Percentiles rank a stretch among this genome's conserved stretches.
Evolutionary conservation across 2,113 vertebrate genomes (phyloP).

Genomic region (Hypanus sabinus): DNA sequence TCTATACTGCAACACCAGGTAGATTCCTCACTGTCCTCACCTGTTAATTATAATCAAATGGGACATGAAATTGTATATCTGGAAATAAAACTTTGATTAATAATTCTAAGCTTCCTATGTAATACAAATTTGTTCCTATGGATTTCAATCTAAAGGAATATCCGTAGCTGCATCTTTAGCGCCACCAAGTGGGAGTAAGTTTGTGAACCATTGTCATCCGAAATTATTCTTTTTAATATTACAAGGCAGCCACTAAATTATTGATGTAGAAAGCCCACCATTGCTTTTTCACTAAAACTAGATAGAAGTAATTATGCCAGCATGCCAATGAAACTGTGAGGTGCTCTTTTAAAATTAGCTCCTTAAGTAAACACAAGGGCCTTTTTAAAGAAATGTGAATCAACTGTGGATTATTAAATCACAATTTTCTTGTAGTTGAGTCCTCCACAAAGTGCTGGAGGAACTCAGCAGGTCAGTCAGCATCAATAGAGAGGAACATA

Average conservation of each 20-base stretch:
- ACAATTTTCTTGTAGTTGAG: too few species aligned
- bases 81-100: too few species aligned
- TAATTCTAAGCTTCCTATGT: too few species aligned
- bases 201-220: too few species aligned
- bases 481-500: too few species aligned
- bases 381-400: background rate
- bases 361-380: background rate
- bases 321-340: background rate
- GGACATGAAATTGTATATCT: background rate
- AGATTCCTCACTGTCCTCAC: background rate
- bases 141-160: too few species aligned
- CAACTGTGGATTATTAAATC: background rate
- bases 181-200: too few species aligned
- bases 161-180: too few species aligned
- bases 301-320: background rate
- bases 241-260: background rate
- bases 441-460: too few species aligned
- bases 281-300: background rate
- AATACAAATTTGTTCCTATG: too few species aligned
- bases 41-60: background rate
- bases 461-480: too few species aligned
- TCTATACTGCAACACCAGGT: background rate
- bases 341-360: background rate
- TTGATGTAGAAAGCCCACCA: background rate
- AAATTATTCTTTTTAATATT: too few species aligned